Evolutionary conservation across 1,140 invertebrate species (phyloP), one percentile per base, ranked within the genome.

Genomic region (Cyclina sinensis): DNA sequence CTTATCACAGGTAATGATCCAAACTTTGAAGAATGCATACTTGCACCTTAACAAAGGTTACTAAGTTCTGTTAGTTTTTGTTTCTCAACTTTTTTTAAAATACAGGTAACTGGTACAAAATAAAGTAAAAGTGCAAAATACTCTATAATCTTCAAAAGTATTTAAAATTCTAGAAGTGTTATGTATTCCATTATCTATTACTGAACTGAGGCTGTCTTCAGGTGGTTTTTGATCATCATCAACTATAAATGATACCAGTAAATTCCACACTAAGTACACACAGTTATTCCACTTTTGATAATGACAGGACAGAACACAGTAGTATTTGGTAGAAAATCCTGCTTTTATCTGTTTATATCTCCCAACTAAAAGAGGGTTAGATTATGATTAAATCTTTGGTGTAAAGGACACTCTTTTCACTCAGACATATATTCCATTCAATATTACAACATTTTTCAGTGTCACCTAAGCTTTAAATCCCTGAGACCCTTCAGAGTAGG

Each of bases 1-100:
- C 51, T 85, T 48, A 85, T 85, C 46, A 76, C 12, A 21, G 83
- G 83, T 46, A 85, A 46, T 0, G 83, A 85, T 35, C 83, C 83
- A 46, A 83, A 83, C 43, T 70, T 83, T 5, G 81, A 14, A 12
- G 81, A 35, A 9, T 70, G 7, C 81, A 83, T 83, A 18, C 21
- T 18, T 57, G 21, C n/a, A 57, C n/a, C 51, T 21, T 57, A 7
- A n/a, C n/a, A n/a, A n/a, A n/a, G n/a, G n/a, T n/a, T n/a, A n/a
- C n/a, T n/a, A n/a, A n/a, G n/a, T n/a, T n/a, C n/a, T n/a, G n/a
- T n/a, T n/a, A n/a, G n/a, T n/a, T n/a, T n/a, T n/a, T n/a, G n/a
- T n/a, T n/a, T n/a, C n/a, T n/a, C n/a, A n/a, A n/a, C n/a, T n/a
- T n/a, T n/a, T n/a, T n/a, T n/a, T n/a, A n/a, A n/a, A n/a, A n/a